Conservation (phyloP, 2,888 invertebrate species). For the Drosophila meridionalis region DNA sequence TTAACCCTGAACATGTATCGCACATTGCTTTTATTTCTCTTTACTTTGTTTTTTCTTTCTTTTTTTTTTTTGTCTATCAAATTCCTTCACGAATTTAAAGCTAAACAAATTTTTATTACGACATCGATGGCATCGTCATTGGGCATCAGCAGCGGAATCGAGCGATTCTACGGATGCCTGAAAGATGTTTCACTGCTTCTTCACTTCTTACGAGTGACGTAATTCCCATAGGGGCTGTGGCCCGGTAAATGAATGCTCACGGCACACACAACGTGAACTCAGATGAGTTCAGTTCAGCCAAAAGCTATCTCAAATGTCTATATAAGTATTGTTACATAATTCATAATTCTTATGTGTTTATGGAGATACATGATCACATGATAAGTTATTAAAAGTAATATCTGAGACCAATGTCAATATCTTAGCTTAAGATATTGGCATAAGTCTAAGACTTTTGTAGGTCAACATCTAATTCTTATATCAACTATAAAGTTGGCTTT, state of each 20-base stretch:
- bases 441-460: neutral
- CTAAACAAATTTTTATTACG: constrained; percentile 72
- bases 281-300: constrained; percentile 11
- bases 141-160: constrained; percentile 25
- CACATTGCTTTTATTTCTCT: constrained; percentile 39
- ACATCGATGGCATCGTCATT: constrained; percentile 55
- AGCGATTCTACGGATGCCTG: constrained; percentile 55
- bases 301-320: neutral
- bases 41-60: neutral
- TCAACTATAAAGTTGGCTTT: neutral
- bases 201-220: constrained; percentile 58
- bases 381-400: neutral
- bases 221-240: constrained; percentile 56
- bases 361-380: neutral
- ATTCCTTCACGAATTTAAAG: constrained; percentile 64
- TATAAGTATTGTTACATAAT: neutral
- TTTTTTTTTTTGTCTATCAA: constrained; percentile 22
- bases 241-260: constrained; percentile 24
- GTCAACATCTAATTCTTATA: neutral
- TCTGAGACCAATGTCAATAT: neutral
- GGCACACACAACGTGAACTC: constrained; percentile 16
- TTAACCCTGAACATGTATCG: constrained; percentile 70
- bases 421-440: neutral
- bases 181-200: constrained; percentile 53
- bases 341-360: neutral